Conservation (phyloP, 2,113 vertebrate species). For the Cynocephalus volans region DNA sequence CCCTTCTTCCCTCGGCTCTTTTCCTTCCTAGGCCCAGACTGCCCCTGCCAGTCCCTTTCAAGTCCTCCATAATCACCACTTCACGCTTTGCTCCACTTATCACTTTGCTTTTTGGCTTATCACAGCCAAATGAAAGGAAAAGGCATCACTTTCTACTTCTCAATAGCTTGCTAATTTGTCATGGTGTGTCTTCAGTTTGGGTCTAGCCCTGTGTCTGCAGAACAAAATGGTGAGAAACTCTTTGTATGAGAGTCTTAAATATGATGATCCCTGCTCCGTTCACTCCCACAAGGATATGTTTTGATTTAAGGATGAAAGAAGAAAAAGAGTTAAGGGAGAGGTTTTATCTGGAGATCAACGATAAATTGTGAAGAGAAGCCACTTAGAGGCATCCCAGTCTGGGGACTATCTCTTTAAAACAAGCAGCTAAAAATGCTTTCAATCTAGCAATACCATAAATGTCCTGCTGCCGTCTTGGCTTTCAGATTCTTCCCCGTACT, state of each 20-base stretch:
- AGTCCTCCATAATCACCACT: background rate
- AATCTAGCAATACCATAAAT: conserved; percentile 89
- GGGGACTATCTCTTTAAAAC: conserved; percentile 85
- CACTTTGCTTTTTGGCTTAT: conserved; percentile 19
- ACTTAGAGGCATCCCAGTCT: conserved; percentile 76
- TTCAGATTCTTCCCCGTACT: conserved; percentile 86
- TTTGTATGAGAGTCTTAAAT: background rate
- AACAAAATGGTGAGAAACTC: background rate
- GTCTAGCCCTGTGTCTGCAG: background rate
- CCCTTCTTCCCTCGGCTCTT: background rate
- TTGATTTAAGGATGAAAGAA: conserved; percentile 65
- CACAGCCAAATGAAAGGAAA: conserved; percentile 34
- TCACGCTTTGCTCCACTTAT: conserved; percentile 2
- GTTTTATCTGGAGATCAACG: conserved; percentile 61
- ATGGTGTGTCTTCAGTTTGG: background rate
- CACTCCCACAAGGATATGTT: background rate
- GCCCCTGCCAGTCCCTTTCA: background rate
- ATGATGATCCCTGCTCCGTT: background rate
- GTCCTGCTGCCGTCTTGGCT: conserved; percentile 86
- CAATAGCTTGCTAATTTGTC: conserved; percentile 5
- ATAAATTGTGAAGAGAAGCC: conserved; percentile 73
- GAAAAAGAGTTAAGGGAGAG: background rate
- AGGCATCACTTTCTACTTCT: conserved; percentile 9
- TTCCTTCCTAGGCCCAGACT: background rate
- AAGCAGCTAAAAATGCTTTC: conserved; percentile 86